Evolutionary conservation across 2,888 invertebrate genomes (phyloP).

Genomic region (Cryptocheilus praepositus): DNA sequence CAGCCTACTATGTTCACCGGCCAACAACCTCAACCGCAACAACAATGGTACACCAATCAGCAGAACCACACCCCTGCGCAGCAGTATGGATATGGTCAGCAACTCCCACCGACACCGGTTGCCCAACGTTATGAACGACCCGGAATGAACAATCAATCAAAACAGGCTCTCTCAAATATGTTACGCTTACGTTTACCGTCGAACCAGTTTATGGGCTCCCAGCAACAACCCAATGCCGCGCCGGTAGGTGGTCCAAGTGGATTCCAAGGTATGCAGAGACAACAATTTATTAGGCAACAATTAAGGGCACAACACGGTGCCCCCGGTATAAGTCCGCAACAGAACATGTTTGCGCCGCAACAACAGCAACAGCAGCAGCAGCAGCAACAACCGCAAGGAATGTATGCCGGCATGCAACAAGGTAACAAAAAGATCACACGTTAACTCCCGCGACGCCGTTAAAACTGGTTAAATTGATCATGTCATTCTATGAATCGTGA

Average conservation of each 20-base stretch:
- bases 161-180: constrained; percentile 92
- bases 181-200: constrained; percentile 85
- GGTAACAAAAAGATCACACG: constrained; percentile 46
- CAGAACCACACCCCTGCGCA: constrained; percentile 68
- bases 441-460: not conserved
- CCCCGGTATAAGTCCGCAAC: constrained; percentile 74
- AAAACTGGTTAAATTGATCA: constrained; percentile 1
- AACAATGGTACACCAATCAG: constrained; percentile 72
- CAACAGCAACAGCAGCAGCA: constrained; percentile 73
- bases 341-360: constrained; percentile 76
- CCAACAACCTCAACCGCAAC: constrained; percentile 75
- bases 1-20: constrained; percentile 73
- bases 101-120: constrained; percentile 73
- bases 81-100: constrained; percentile 76
- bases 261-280: constrained; percentile 73
- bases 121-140: constrained; percentile 74
- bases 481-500: constrained; percentile 1
- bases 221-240: constrained; percentile 67
- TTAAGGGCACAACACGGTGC: constrained; percentile 71
- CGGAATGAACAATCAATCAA: constrained; percentile 82
- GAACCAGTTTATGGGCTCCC: constrained; percentile 74
- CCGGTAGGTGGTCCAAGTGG: constrained; percentile 68
- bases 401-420: constrained; percentile 81
- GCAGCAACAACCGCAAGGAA: constrained; percentile 73
- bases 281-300: constrained; percentile 74